Conservation (phyloP, 2,113 vertebrate species). For the Triplophysa tibetana region DNA sequence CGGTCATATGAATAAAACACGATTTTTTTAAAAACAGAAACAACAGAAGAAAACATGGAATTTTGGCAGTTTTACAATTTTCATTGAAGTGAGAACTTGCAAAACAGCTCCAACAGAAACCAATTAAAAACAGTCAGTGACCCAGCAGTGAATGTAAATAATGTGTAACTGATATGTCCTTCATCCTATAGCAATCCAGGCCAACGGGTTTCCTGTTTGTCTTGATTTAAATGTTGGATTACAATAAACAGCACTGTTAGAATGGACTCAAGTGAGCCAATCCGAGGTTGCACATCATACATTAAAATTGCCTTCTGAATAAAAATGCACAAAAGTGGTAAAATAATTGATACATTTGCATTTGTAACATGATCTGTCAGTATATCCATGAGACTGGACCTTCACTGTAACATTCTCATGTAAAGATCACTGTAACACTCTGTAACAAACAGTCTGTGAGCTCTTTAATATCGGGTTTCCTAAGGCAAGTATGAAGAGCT, state of each 20-base stretch:
- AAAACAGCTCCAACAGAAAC: constrained; percentile 67
- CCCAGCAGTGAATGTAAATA: neutral
- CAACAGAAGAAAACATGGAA: constrained; percentile 55
- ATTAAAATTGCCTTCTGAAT: constrained; percentile 14
- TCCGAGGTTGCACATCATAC: neutral
- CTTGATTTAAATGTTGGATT: neutral
- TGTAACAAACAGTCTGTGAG: constrained; percentile 46
- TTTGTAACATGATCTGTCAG: constrained; percentile 38
- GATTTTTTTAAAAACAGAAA: constrained; percentile 60
- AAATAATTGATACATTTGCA: constrained; percentile 13
- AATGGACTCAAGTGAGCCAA: neutral
- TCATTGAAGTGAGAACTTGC: constrained; percentile 55
- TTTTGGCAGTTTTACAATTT: constrained; percentile 72
- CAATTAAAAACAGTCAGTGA: constrained; percentile 44
- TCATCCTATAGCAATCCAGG: neutral
- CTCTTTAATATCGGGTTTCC: constrained; percentile 68
- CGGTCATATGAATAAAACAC: constrained; percentile 75
- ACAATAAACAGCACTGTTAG: neutral
- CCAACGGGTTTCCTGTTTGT: neutral
- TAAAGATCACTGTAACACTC: constrained; percentile 12
- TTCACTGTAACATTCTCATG: constrained; percentile 61
- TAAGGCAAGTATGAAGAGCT: constrained; percentile 77
- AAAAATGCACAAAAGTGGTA: constrained; percentile 31
- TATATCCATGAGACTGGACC: constrained; percentile 64
- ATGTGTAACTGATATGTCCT: neutral